Conservation (phyloP, 2,797 vertebrate genomes). For the Myripristis murdjan region DNA sequence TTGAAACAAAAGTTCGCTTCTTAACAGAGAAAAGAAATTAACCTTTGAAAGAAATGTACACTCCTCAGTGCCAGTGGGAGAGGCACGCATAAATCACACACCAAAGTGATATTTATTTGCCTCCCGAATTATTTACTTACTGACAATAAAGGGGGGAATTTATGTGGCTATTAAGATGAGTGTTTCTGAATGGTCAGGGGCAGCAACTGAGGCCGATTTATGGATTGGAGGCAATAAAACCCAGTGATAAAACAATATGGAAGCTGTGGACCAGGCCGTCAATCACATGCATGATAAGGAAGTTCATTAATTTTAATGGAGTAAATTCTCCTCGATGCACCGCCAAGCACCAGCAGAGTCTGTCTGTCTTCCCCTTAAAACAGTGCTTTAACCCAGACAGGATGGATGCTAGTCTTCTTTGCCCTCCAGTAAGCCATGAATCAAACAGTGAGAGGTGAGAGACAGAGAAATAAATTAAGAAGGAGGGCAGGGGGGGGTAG, state of each 20-base stretch:
- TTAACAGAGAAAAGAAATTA: conserved; percentile 37
- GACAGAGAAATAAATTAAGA: not conserved
- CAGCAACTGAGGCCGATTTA: conserved; percentile 57
- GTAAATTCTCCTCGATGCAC: conserved; percentile 48
- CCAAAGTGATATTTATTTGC: conserved; percentile 68
- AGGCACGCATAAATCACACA: conserved; percentile 57
- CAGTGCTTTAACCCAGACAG: conserved; percentile 27
- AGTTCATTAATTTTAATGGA: conserved; percentile 71
- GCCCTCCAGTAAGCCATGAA: conserved; percentile 52
- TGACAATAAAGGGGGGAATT: conserved; percentile 74
- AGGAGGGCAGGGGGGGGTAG: not conserved
- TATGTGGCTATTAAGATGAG: conserved; percentile 68
- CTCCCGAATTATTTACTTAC: conserved; percentile 73
- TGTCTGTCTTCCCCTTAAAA: conserved; percentile 34
- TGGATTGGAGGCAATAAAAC: conserved; percentile 70
- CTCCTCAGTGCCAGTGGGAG: conserved; percentile 6
- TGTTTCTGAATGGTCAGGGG: conserved; percentile 61
- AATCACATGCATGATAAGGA: conserved; percentile 68
- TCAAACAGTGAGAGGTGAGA: conserved; percentile 47
- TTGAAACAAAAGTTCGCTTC: conserved; percentile 33
- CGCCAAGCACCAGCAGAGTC: conserved; percentile 25
- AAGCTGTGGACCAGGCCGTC: conserved; percentile 49
- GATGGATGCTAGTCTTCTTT: conserved; percentile 26
- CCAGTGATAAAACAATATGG: conserved; percentile 64
- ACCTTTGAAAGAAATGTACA: conserved; percentile 35